These are phyloP conservation scores for Orchestia grillus DNA, from an alignment of 1,140 invertebrate species.

Conservation along the genomic window DNA sequence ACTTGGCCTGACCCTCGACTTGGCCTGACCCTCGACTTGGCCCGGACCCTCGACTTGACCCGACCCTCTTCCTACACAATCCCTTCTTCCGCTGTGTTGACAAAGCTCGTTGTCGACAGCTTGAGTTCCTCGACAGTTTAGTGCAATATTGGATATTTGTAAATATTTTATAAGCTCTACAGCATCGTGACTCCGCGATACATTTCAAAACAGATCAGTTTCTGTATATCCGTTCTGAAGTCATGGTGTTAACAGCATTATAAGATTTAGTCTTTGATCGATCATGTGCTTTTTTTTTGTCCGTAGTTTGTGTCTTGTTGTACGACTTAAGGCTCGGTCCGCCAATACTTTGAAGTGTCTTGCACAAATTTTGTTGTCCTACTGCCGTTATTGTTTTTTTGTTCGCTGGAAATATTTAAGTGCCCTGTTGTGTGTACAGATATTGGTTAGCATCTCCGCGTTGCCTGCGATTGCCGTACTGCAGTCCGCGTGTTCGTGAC, in stretches of 20 bases:
- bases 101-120: not conserved
- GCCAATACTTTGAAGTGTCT: not conserved
- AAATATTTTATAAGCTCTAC: not conserved
- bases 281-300: not conserved
- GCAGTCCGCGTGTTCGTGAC: not conserved
- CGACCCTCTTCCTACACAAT: not conserved
- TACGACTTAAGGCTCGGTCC: not conserved
- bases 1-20: not conserved
- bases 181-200: not conserved
- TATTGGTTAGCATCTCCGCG: not conserved
- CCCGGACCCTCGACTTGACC: too few species aligned
- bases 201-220: not conserved
- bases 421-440: not conserved
- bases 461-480: not conserved
- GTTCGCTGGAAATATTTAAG: not conserved
- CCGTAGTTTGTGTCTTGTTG: not conserved
- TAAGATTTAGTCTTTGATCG: not conserved
- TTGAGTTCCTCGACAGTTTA: not conserved
- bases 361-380: not conserved
- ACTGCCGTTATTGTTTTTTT: not conserved
- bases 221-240: not conserved
- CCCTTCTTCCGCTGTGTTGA: not conserved
- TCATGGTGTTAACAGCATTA: not conserved
- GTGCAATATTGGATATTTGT: not conserved
- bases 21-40: not conserved